Conservation (phyloP, 2,888 invertebrate genomes). For the Tenodera sinensis region DNA sequence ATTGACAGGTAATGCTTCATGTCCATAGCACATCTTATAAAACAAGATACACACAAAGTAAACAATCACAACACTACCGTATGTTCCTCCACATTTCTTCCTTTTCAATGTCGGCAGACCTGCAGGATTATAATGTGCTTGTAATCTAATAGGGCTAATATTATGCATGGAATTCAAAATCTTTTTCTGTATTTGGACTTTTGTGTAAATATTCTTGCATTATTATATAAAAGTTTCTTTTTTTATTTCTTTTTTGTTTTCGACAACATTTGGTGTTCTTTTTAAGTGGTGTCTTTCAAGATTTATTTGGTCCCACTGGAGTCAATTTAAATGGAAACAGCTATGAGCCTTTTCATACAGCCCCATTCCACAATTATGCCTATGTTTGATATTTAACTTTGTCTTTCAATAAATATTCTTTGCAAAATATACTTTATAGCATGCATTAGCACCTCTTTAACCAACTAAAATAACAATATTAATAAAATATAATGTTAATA, state of each 20-base stretch:
- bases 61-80: not conserved
- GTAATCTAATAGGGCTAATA: not conserved
- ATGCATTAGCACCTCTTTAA: not conserved
- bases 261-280: constrained; percentile 1
- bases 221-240: not conserved
- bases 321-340: not conserved
- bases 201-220: not conserved
- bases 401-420: not conserved
- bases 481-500: not conserved
- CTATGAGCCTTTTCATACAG: not conserved
- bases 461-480: not conserved
- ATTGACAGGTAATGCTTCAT: not conserved
- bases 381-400: not conserved
- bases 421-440: not conserved
- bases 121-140: not conserved
- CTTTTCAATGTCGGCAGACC: not conserved
- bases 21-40: not conserved
- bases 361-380: not conserved
- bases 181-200: not conserved
- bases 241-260: not conserved
- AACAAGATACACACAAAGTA: not conserved
- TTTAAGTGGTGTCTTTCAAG: constrained; percentile 9
- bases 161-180: not conserved
- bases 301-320: not conserved
- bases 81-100: not conserved